Conservation (phyloP, 2,113 vertebrate genomes). For the Albula glossodonta region DNA sequence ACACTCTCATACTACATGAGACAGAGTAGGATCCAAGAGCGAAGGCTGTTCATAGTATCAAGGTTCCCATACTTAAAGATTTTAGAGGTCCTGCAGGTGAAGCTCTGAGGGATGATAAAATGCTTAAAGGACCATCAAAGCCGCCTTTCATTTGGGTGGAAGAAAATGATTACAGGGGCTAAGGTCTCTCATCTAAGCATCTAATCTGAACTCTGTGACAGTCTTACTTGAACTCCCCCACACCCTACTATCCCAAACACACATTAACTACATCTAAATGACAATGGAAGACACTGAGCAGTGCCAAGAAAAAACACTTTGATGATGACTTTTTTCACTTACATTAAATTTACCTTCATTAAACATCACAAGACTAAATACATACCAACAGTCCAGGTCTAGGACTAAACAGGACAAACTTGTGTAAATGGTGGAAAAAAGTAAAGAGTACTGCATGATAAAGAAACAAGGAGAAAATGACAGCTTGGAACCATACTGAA, state of each 20-base stretch:
- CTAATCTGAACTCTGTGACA: neutral
- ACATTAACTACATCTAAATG: neutral
- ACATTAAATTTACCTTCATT: neutral
- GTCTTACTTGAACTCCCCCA: neutral
- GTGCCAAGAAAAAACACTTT: neutral
- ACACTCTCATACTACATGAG: neutral
- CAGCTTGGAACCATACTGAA: neutral
- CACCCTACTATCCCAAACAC: neutral
- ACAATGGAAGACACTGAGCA: neutral
- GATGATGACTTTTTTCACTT: neutral
- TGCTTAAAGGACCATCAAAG: neutral
- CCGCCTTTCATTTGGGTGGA: neutral
- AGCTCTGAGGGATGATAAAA: neutral
- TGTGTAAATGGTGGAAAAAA: too few relatives aligned
- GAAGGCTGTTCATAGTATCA: constrained; percentile 10
- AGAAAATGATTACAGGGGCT: neutral
- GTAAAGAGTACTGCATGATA: too few relatives aligned
- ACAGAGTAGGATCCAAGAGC: neutral
- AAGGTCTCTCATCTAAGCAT: neutral
- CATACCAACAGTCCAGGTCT: too few relatives aligned
- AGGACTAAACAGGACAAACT: too few relatives aligned
- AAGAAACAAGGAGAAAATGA: neutral
- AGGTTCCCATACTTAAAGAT: neutral
- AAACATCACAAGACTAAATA: too few relatives aligned
- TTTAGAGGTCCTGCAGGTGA: constrained; percentile 11